Base-by-base conservation (phyloP, 2,797 vertebrate genomes). In the Catamblyrhynchus diadema region DNA sequence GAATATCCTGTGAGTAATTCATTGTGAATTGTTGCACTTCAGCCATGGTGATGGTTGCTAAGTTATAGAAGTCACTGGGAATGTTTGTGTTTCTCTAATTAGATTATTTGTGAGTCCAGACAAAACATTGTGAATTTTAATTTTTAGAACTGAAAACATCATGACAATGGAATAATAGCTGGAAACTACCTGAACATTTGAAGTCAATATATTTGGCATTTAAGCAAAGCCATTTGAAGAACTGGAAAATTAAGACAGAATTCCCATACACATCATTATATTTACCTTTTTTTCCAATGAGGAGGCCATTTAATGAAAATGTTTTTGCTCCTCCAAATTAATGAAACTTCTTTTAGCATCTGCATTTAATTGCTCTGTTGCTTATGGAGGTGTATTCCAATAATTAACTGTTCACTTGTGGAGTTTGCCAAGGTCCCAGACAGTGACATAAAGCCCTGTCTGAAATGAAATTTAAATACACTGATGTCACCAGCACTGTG, bases 41-140 rank as follows among this genome's bases (percentile, higher is more conserved):
- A 67, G 61, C 74, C 8, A 5, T 81, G 47, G 48, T 81, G 62
- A 42, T 35, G 35, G 79, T 89, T 91, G 75, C 69, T 91, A 62
- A 77, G 54, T 91, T 89, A 47, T 78, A 10, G 62, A 77, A 93
- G 17, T 82, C 64, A 69, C 53, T 44, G 57, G 35, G 23, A 51
- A 69, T 81, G 74, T 80, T 89, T 93, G 57, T 61, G 64, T 72
- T 89, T 90, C 62, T 59, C 15, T 95, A 89, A 92, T 89, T 83
- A 91, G 50, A 92, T 94, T 89, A 81, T 85, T 81, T 83, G 32
- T 10, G 48, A 73, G 65, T 74, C 78, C 79, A 92, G 94, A 91
- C 65, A 92, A 95, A 95, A 91, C 75, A 92, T 0, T 0, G 64
- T 47, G 54, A 94, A 65, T 93, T 94, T 16, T 64, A 82, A 71